These are phyloP conservation scores for Lithophane socia DNA, from an alignment of 2,888 invertebrate species.

Conservation along the genomic window DNA sequence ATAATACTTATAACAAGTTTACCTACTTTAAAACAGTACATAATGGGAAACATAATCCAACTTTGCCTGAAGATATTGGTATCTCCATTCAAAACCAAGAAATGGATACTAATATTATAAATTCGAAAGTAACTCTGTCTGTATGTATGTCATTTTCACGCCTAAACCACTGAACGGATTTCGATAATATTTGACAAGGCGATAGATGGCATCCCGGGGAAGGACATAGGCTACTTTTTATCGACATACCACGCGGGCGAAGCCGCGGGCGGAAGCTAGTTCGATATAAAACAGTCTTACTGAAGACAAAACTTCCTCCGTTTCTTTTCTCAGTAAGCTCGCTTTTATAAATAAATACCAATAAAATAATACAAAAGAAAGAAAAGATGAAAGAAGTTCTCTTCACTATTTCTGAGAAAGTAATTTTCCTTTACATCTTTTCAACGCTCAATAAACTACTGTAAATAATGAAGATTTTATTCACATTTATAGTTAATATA, in stretches of 20 bases:
- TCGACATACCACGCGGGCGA: no score
- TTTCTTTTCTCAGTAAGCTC: background rate
- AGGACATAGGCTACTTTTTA: no score
- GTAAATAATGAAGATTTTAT: constrained; percentile 33
- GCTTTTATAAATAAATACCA: constrained; percentile 17
- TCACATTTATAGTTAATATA: constrained; percentile 21
- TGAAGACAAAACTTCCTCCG: background rate
- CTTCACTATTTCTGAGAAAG: constrained; percentile 31
- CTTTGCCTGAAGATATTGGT: background rate
- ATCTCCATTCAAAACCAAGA: background rate
- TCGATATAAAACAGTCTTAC: background rate
- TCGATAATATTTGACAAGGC: no score
- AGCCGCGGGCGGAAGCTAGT: no score
- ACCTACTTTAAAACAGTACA: background rate
- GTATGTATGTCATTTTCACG: no score
- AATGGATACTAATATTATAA: background rate
- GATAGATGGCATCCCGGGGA: no score
- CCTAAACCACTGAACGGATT: no score
- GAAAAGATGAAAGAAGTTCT: constrained; percentile 8
- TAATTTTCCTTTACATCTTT: constrained; percentile 29
- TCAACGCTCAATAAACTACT: constrained; percentile 36
- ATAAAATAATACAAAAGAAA: constrained; percentile 16
- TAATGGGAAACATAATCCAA: background rate
- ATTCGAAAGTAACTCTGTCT: no score
- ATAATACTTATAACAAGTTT: background rate